Evolutionary conservation across 2,113 vertebrate species (phyloP).

Genomic region (Pangasianodon hypophthalmus): DNA sequence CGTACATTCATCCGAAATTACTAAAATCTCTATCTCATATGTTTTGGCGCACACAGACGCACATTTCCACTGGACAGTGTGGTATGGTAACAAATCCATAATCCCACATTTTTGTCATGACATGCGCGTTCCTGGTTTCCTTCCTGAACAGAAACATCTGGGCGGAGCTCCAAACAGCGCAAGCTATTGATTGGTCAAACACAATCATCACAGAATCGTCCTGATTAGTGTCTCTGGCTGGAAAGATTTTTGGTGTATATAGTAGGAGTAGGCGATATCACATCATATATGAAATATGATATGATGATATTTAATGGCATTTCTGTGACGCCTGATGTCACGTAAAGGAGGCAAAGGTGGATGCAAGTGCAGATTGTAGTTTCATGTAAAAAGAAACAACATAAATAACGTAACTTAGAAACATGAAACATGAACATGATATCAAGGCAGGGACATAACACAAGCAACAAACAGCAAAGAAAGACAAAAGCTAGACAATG

Average conservation of each 20-base stretch:
- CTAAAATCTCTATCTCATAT: neutral
- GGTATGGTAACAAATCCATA: neutral
- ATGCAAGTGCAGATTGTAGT: no score
- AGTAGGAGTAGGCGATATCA: neutral
- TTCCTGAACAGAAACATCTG: neutral
- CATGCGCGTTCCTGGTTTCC: neutral
- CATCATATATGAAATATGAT: neutral
- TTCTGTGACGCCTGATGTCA: neutral
- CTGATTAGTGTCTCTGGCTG: neutral
- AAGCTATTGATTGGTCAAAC: neutral
- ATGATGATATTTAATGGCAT: neutral
- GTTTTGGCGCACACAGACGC: neutral
- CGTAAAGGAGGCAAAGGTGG: no score
- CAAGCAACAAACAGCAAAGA: no score
- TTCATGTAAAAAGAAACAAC: no score
- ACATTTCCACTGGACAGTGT: neutral
- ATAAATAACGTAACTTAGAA: no score
- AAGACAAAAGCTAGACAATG: no score
- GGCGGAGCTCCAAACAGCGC: neutral
- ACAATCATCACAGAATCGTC: neutral
- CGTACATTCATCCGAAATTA: neutral
- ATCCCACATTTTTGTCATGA: neutral
- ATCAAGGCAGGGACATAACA: no score
- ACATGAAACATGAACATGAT: no score
- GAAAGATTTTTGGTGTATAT: neutral